Conservation (phyloP, 1,140 invertebrate species). For the Gonioctena quinquepunctata region DNA sequence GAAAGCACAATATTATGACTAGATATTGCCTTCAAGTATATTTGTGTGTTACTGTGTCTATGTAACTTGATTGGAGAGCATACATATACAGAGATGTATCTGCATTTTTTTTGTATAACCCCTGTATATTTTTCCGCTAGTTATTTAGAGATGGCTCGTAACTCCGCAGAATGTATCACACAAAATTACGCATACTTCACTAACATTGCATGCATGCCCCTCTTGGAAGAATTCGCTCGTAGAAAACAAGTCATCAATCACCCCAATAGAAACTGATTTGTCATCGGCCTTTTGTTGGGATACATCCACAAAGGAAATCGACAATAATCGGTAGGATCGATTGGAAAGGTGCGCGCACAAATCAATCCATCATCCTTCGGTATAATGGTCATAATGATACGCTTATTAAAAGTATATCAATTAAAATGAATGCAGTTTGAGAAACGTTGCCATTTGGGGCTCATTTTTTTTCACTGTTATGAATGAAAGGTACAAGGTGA, state of each 20-base stretch:
- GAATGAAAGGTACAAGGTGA: not conserved
- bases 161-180: not conserved
- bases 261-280: not conserved
- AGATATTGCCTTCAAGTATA: no score
- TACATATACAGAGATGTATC: no score
- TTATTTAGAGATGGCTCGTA: no score
- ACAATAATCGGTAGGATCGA: slow-evolving; percentile 6
- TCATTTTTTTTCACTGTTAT: not conserved
- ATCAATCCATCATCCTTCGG: not conserved
- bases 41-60: no score
- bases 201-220: not conserved
- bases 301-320: not conserved
- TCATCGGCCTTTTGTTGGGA: slow-evolving; percentile 3
- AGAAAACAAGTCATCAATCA: not conserved
- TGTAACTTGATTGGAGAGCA: no score
- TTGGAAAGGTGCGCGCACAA: not conserved
- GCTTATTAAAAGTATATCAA: slow-evolving; percentile 7
- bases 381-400: slow-evolving; percentile 7
- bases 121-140: no score
- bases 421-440: not conserved
- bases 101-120: no score
- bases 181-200: not conserved
- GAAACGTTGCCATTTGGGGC: not conserved
- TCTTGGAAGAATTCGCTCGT: not conserved
- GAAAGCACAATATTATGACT: no score